These are phyloP conservation scores for Erythrocebus patas DNA, from an alignment of 2,113 vertebrate genomes.

Conservation along the genomic window DNA sequence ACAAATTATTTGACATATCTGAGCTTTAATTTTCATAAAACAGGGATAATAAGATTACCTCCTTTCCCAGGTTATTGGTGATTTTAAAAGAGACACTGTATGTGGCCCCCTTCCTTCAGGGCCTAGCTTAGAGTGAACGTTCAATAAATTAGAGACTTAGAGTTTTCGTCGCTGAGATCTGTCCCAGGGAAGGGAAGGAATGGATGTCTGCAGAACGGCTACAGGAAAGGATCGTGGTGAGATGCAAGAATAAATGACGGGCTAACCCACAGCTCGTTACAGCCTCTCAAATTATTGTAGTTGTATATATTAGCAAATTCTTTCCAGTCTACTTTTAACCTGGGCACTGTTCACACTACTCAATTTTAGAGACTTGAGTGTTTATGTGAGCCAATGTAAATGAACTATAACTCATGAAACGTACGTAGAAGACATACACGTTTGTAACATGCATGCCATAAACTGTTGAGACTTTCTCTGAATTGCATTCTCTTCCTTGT, in stretches of 20 bases:
- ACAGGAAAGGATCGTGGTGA: background rate
- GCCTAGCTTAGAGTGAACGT: background rate
- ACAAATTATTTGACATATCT: background rate
- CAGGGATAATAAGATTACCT: background rate
- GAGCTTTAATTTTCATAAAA: background rate
- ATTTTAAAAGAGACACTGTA: background rate
- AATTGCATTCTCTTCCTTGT: background rate
- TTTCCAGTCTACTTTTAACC: constrained; percentile 71
- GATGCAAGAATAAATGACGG: background rate
- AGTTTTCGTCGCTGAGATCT: background rate
- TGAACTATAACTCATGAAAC: constrained; percentile 10
- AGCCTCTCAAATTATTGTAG: background rate
- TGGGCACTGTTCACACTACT: constrained; percentile 38
- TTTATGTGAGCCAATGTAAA: constrained; percentile 49
- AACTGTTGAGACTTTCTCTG: background rate
- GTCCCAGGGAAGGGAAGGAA: background rate
- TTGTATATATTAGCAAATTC: constrained; percentile 63
- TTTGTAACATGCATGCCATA: rapidly evolving
- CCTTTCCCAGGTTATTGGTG: background rate
- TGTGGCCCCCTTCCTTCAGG: background rate
- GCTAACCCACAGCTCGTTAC: background rate
- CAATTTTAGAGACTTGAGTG: constrained; percentile 40
- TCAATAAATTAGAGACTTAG: background rate
- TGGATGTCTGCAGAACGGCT: background rate
- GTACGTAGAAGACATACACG: background rate